These are phyloP conservation scores for Solen grandis DNA, from an alignment of 1,140 invertebrate genomes.

Conservation along the genomic window DNA sequence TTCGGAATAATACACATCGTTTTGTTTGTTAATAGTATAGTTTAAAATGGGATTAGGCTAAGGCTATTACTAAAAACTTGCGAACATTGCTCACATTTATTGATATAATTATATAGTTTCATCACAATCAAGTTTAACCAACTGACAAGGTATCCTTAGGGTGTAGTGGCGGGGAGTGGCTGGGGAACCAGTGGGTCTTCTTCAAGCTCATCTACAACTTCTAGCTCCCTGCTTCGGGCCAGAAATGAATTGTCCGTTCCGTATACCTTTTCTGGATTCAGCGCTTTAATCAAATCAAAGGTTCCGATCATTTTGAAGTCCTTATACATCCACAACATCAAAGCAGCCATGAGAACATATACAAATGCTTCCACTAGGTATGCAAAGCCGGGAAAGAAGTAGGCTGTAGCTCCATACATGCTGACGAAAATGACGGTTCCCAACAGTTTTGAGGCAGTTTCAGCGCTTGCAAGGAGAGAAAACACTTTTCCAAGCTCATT, in stretches of 20 bases:
- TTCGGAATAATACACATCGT: no score
- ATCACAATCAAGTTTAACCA: no score
- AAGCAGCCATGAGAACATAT: slow-evolving; percentile 63
- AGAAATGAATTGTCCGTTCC: slow-evolving; percentile 18
- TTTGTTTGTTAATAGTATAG: no score
- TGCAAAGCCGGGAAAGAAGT: slow-evolving; percentile 71
- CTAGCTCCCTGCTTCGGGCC: slow-evolving; percentile 24
- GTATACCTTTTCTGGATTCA: slow-evolving; percentile 50
- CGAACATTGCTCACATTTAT: no score
- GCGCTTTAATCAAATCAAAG: slow-evolving; percentile 59
- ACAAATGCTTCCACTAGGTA: slow-evolving; percentile 72
- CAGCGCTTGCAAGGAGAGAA: slow-evolving; percentile 73
- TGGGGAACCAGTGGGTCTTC: slow-evolving; percentile 52
- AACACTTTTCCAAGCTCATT: slow-evolving; percentile 76
- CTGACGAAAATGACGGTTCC: slow-evolving; percentile 77
- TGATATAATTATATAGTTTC: no score
- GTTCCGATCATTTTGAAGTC: slow-evolving; percentile 61
- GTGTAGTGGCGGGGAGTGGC: slow-evolving; percentile 60
- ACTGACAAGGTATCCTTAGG: slow-evolving; percentile 46
- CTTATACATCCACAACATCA: slow-evolving; percentile 62
- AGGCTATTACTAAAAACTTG: no score
- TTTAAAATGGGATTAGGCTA: no score
- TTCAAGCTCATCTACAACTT: slow-evolving; percentile 61
- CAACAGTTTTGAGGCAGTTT: slow-evolving; percentile 77
- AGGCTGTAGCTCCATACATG: slow-evolving; percentile 74